Percentiles rank a stretch among this genome's conserved stretches.
Conservation (phyloP, 2,113 vertebrate genomes). For the Melanocharis versteri region DNA sequence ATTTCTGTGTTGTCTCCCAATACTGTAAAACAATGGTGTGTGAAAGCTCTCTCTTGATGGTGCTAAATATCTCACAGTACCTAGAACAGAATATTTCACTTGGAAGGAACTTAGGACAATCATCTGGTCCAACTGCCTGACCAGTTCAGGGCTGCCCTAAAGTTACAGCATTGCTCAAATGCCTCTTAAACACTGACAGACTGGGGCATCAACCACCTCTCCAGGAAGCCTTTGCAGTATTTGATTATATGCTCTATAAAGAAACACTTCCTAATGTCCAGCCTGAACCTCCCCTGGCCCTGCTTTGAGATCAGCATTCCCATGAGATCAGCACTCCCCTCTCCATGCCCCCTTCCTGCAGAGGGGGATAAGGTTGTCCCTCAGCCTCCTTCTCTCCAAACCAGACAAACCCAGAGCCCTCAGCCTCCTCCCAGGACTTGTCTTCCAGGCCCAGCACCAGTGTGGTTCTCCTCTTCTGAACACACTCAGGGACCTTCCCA, state of each 20-base stretch:
- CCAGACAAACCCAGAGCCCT: neutral
- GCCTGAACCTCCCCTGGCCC: neutral
- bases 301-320: neutral
- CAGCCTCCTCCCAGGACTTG: neutral
- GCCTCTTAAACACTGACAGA: no score
- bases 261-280: neutral
- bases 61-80: neutral
- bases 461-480: neutral
- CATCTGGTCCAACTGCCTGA: neutral
- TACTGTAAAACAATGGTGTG: neutral
- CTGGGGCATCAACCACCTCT: neutral
- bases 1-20: neutral
- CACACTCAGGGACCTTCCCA: neutral
- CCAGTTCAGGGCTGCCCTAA: neutral
- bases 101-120: fast-evolving
- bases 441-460: neutral
- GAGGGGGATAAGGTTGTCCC: neutral
- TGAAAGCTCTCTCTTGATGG: neutral
- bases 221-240: neutral
- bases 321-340: neutral
- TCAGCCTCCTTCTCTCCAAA: neutral
- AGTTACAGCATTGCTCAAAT: neutral
- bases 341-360: neutral
- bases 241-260: neutral
- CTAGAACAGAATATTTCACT: neutral